Evolutionary conservation across 1,140 invertebrate genomes (phyloP), one percentile per base, ranked within the genome.

Genomic region (Drosophila tani): DNA sequence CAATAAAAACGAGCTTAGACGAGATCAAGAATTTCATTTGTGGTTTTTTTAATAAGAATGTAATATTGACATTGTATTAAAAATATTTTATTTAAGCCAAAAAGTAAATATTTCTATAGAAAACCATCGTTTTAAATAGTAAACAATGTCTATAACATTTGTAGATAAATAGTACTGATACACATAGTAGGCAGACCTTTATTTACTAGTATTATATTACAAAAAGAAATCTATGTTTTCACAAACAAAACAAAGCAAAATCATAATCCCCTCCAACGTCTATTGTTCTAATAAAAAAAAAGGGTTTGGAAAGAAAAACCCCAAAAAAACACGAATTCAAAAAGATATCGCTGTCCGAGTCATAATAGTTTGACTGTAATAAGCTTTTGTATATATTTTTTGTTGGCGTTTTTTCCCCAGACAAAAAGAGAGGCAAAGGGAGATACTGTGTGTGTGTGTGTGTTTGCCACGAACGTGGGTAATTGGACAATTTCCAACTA

Each of bases 401-500:
- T 27, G 32, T 40, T 63, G 15, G 9, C 47, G 47, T 69, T 66
- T 15, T 67, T 55, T 4, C 63, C 40, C 40, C 38, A 40, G 15
- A 8, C 21, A 24, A 11, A 17, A 8, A 19, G 19, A 19, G 46
- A 27, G 32, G 32, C 29, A 40, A 21, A 35, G 14, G 32, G 7
- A 66, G 64, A 45, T 63, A 66, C 62, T 32, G 35, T 12, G 15
- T 62, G 15, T 43, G 15, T 62, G 15, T 43, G 21, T 24, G 21
- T 3, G 62, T 66, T 67, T 67, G 67, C n/a, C 67, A n/a, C 21
- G 49, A 68, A 70, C 65, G 64, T 68, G 67, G 67, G 63, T 63
- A 70, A 70, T 70, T 70, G 67, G 67, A 68, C 63, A 56, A 55
- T 70, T 70, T 70, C 32, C 64, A 47, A 55, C 64, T 56, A 70